Base-by-base conservation (phyloP, 2,888 invertebrate genomes). In the Lacanobia wlatinum region DNA sequence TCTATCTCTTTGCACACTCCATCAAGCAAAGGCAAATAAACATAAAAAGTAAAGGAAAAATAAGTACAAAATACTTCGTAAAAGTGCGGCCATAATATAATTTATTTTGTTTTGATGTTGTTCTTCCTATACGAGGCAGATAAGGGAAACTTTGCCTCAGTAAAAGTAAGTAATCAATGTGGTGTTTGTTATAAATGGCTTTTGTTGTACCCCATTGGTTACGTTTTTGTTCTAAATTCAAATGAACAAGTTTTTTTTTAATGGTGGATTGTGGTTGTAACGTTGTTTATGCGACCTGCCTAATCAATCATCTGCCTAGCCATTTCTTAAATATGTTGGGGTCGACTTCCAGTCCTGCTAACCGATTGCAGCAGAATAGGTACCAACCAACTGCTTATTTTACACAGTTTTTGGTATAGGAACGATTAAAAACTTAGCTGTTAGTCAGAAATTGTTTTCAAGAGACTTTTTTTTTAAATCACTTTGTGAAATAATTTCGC, bases 31-130 rank as follows among this genome's bases (percentile, higher is more conserved):
- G 73, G 75, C 78, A 78, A 86, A 85, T 84, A 79, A 70, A 69
- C 74, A 71, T 76, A 78, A 84, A 80, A 82, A 79, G 67, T 70
- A 70, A 75, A 74, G 75, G 68, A 75, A 85, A 85, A 81, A 83
- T 71, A 78, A 74, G 70, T 74, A 80, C 76, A 85, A 85, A 84
- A 82, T 82, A 85, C 78, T 85, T 75, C 79, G 83, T 73, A 73
- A 83, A 76, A 78, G 68, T 76, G 70, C 75, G 56, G 73, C 65
- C 61, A 72, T 85, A 76, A 80, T 60, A 73, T 81, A 84, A 87
- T 87, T 87, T 86, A 86, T 86, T 82, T 87, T 86, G 86, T 87
- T 87, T 87, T 86, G 80, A 86, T 87, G 87, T 87, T 84, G 80
- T 85, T 87, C 73, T 67, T 78, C 70, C 78, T 82, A 76, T 78